Evolutionary conservation across 2,797 vertebrate species (phyloP), one percentile per base, ranked within the genome.

Genomic region (Tapirus indicus): DNA sequence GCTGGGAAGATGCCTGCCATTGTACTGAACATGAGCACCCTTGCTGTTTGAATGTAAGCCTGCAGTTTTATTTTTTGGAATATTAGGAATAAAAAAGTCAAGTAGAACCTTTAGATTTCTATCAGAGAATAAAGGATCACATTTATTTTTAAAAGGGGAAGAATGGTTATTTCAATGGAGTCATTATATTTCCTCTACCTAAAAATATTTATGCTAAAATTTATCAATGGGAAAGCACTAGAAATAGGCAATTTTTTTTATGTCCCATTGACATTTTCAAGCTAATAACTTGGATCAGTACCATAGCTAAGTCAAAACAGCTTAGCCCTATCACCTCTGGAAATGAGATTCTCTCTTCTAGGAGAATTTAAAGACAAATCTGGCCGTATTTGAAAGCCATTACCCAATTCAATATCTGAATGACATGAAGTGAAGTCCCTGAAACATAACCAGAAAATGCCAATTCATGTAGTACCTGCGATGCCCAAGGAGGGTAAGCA

Each of bases 51-150:
- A 92, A 38, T 75, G 3, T 41, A 47, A 32, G 3, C 2, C 9
- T 90, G 20, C 80, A n/a, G 44, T 47, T 93, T 88, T 49, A 8
- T 62, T 68, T n/a, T 47, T 68, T 20, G 14, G 6, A 38, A 60
- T 32, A 54, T 62, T 78, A 68, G 16, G 41, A 77, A 94, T 96
- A 93, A 23, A 85, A 82, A 44, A 71, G 20, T 74, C 21, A 69
- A 14, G 47, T 88, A 85, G 90, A 86, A 44, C 6, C 90, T 93
- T 60, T 88, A 56, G 7, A 94, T 84, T 91, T 95, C 64, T 93
- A 32, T 75, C 54, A 82, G 25, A 82, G 44, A 93, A 80, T 44
- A 77, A 85, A 9, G 21, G 3, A 83, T 80, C 56, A 56, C 0
- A 0, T 75, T 88, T 96, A 60, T 96, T 56, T 96, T 66, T 32